Percentiles rank a stretch among this genome's conserved stretches.
phyloP scores from a whole-genome alignment of 2,888 invertebrate genomes.

The Acleris emargana region DNA sequence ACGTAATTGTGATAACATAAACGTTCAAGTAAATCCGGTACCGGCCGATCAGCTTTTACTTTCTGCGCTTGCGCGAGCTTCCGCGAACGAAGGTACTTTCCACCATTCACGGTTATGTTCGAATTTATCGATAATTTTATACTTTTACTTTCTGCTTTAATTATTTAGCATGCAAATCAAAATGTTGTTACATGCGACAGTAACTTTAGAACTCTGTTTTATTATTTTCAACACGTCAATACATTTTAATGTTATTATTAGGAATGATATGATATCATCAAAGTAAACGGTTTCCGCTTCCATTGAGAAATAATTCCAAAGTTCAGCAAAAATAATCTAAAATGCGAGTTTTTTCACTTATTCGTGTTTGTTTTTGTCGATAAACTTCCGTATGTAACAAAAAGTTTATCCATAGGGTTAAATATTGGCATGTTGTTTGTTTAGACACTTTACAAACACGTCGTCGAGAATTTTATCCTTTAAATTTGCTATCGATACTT shows the following conservation, averaged over 20 bases:
- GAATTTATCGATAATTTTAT: slow-evolving; percentile 48
- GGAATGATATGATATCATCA: slow-evolving; percentile 3
- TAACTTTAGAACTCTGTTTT: slow-evolving; percentile 14
- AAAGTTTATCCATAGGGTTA: slow-evolving; percentile 33
- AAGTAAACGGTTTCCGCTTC: neutral
- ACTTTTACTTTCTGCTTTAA: slow-evolving; percentile 29
- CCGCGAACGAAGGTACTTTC: slow-evolving; percentile 76
- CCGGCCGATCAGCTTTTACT: slow-evolving; percentile 75
- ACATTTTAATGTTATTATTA: neutral
- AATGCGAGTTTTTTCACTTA: slow-evolving; percentile 50
- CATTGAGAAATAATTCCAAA: slow-evolving; percentile 7
- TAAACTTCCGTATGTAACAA: slow-evolving; percentile 55
- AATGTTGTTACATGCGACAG: neutral
- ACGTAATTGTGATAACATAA: slow-evolving; percentile 43
- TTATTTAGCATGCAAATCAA: slow-evolving; percentile 10
- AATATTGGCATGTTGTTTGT: slow-evolving; percentile 24
- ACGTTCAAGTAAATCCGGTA: slow-evolving; percentile 59
- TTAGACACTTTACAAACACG: neutral
- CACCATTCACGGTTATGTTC: slow-evolving; percentile 39
- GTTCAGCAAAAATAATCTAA: slow-evolving; percentile 26
- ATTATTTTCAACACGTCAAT: neutral
- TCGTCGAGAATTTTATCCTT: neutral
- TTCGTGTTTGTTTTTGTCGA: slow-evolving; percentile 58
- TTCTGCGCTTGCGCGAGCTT: slow-evolving; percentile 66
- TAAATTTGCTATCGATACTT: slow-evolving; percentile 1